Percentiles rank a stretch among this genome's conserved stretches.
Conservation (phyloP, 2,797 vertebrate genomes). For the Hoplostethus mediterraneus region DNA sequence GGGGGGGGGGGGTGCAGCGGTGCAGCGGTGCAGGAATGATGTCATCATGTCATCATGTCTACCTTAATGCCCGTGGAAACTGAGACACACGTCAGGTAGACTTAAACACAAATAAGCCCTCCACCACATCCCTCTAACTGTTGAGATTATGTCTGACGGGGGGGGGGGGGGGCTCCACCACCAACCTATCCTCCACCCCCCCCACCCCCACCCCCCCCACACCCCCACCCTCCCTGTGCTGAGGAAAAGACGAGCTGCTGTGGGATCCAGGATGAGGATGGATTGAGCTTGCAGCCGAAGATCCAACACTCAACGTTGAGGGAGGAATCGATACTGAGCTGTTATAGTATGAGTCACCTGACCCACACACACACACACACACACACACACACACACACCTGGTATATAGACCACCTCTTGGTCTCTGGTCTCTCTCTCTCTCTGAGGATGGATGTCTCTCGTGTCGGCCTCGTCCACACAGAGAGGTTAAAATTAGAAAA, state of each 20-base stretch:
- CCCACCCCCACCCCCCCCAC: slow-evolving; percentile 1
- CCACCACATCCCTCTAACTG: slow-evolving; percentile 38
- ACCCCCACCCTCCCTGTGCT: not conserved
- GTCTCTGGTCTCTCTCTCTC: too few species aligned
- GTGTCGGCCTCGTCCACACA: too few species aligned
- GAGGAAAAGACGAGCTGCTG: slow-evolving; percentile 32
- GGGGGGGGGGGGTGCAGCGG: not conserved
- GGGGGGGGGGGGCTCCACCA: not conserved
- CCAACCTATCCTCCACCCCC: not conserved
- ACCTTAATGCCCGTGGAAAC: slow-evolving; percentile 39
- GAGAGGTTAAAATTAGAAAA: too few species aligned
- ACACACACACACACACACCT: too few species aligned
- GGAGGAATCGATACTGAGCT: too few species aligned
- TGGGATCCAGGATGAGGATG: slow-evolving; percentile 25
- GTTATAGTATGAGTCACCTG: not conserved
- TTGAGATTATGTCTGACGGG: slow-evolving; percentile 57
- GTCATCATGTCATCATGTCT: slow-evolving; percentile 32
- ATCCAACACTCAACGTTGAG: too few species aligned
- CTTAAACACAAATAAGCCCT: slow-evolving; percentile 29
- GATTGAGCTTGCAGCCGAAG: not conserved
- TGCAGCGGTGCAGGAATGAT: slow-evolving; percentile 4
- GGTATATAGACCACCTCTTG: too few species aligned
- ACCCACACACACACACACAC: too few species aligned
- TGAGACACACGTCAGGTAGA: slow-evolving; percentile 33
- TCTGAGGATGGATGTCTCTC: too few species aligned